A percentile compares a stretch with the other conserved stretches of the same genome.
These are phyloP conservation scores for Melinaea menophilus DNA, from an alignment of 2,888 invertebrate species.

Conservation along the genomic window DNA sequence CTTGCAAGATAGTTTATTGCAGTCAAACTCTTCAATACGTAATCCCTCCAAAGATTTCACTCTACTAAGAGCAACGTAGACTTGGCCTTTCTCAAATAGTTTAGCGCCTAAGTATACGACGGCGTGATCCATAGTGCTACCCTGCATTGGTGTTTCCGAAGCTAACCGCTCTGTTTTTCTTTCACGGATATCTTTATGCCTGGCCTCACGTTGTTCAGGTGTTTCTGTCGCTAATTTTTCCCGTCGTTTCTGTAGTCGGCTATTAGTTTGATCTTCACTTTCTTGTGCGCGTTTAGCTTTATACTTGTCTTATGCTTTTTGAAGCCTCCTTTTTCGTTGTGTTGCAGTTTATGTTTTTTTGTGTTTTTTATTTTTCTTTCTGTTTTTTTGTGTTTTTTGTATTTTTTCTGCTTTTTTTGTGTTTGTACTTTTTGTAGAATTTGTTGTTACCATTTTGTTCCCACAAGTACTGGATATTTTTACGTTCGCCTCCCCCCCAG, in stretches of 20 bases:
- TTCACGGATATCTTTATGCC: background rate
- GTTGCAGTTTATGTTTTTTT: too few relatives aligned
- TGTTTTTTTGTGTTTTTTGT: slow-evolving; percentile 7
- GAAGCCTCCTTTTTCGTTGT: too few relatives aligned
- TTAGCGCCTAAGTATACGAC: too few relatives aligned
- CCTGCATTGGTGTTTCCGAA: slow-evolving; percentile 11
- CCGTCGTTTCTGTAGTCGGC: too few relatives aligned
- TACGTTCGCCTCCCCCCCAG: slow-evolving; percentile 18
- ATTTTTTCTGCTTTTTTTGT: slow-evolving; percentile 15
- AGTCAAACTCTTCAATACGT: background rate
- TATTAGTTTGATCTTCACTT: too few relatives aligned
- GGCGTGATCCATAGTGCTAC: background rate
- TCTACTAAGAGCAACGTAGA: background rate
- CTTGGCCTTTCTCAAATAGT: too few relatives aligned
- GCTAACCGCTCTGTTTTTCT: background rate
- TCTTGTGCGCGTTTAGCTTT: too few relatives aligned
- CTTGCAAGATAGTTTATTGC: background rate
- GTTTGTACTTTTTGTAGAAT: slow-evolving; percentile 17
- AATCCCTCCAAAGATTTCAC: background rate
- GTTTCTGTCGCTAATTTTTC: too few relatives aligned
- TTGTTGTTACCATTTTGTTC: slow-evolving; percentile 22
- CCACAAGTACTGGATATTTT: slow-evolving; percentile 23
- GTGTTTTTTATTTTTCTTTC: too few relatives aligned
- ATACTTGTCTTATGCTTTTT: too few relatives aligned
- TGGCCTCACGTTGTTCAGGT: background rate